Evolutionary conservation across 2,797 vertebrate species (phyloP).

Genomic region (Otus scops): DNA sequence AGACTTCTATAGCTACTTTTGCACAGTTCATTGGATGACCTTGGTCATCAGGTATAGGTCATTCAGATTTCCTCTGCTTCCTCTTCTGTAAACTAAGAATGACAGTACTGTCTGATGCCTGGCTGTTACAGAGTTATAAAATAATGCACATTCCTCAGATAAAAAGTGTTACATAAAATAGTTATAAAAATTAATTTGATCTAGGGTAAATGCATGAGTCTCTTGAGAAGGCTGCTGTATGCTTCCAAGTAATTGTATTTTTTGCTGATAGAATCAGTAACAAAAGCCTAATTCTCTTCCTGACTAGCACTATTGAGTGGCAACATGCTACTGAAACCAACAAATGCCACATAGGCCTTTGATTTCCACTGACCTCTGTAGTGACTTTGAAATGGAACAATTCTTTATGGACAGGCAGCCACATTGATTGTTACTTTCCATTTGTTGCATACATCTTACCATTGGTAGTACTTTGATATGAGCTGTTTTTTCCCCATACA

Average conservation of each 20-base stretch:
- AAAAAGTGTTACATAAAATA: not conserved
- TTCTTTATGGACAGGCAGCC: not conserved
- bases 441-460: not conserved
- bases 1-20: not conserved
- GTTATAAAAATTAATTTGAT: not conserved
- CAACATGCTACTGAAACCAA: not conserved
- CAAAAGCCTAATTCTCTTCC: not conserved
- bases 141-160: not conserved
- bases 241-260: not conserved
- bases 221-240: not conserved
- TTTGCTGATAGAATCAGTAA: not conserved
- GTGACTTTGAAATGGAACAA: not conserved
- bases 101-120: not conserved
- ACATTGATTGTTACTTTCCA: not conserved
- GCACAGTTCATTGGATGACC: not conserved
- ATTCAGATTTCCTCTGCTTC: not conserved
- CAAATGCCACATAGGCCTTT: not conserved
- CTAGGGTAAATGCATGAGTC: not conserved
- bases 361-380: not conserved
- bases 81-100: not conserved
- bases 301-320: not conserved
- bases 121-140: not conserved
- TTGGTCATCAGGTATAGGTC: not conserved
- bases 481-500: fast-evolving
- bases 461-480: too few species aligned